phyloP scores from a whole-genome alignment of 2,113 vertebrate genomes.

The Garra rufa region DNA sequence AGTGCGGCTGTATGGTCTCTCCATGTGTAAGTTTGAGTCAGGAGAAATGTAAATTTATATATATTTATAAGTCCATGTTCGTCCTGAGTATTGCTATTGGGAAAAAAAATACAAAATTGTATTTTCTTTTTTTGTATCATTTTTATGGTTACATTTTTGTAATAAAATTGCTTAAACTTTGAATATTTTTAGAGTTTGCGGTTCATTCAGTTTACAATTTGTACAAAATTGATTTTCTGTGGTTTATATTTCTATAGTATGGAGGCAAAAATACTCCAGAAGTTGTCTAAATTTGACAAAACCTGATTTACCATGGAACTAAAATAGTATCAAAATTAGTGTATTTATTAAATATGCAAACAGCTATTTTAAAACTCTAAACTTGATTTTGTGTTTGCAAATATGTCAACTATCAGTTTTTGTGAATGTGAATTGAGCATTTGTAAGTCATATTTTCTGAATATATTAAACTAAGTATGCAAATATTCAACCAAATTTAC shows the following conservation, averaged over 20 bases:
- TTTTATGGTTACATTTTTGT: conserved; percentile 50
- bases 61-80: too few species aligned
- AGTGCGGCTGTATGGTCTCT: conserved; percentile 14
- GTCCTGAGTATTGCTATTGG: conserved; percentile 11
- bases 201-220: neutral
- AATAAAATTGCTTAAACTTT: conserved; percentile 53
- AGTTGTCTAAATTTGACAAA: neutral
- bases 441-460: neutral
- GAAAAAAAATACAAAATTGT: neutral
- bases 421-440: neutral
- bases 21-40: conserved; percentile 1
- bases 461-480: neutral
- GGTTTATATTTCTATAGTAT: neutral
- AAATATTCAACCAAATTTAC: neutral
- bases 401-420: neutral
- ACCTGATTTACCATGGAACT: neutral
- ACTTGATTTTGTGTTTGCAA: too few species aligned
- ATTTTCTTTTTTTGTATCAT: conserved; percentile 42
- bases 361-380: neutral
- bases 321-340: neutral
- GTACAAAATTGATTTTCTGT: neutral
- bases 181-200: neutral
- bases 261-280: neutral
- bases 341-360: neutral
- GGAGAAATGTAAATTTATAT: conserved; percentile 60